A percentile compares a stretch with the other conserved stretches of the same genome.
phyloP scores from a whole-genome alignment of 2,888 invertebrate genomes.

The Pilophorus perplexus region DNA sequence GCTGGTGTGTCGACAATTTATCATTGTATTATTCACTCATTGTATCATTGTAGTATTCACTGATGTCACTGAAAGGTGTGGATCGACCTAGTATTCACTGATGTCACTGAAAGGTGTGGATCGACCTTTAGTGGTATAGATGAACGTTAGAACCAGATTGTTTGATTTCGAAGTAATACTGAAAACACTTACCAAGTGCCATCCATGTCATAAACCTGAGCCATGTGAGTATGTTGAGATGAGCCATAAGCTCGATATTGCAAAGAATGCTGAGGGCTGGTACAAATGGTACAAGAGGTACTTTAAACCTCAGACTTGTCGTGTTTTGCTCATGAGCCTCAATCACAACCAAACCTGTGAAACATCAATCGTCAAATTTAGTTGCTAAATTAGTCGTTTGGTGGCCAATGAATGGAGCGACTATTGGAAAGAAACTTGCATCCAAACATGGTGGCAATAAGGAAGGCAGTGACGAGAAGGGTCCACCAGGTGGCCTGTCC shows the following conservation, averaged over 20 bases:
- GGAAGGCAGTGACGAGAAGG: constrained; percentile 61
- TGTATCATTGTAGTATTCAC: too few species aligned
- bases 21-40: too few species aligned
- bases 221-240: constrained; percentile 78
- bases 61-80: too few species aligned
- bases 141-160: too few species aligned
- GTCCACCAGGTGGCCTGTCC: constrained; percentile 65
- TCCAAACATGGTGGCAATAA: constrained; percentile 62
- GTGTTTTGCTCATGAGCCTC: constrained; percentile 74
- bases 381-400: too few species aligned
- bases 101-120: too few species aligned
- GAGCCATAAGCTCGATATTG: constrained; percentile 80
- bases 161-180: too few species aligned
- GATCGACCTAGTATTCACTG: too few species aligned
- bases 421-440: constrained; percentile 57
- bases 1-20: too few species aligned
- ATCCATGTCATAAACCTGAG: constrained; percentile 83
- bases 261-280: constrained; percentile 77
- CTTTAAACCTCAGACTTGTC: constrained; percentile 68
- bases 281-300: constrained; percentile 75
- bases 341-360: constrained; percentile 65
- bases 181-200: constrained; percentile 66
- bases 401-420: not conserved
- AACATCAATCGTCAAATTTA: not conserved
- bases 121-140: too few species aligned